These are phyloP conservation scores for Heliconius hortense DNA, from an alignment of 2,888 invertebrate species.

Conservation along the genomic window DNA sequence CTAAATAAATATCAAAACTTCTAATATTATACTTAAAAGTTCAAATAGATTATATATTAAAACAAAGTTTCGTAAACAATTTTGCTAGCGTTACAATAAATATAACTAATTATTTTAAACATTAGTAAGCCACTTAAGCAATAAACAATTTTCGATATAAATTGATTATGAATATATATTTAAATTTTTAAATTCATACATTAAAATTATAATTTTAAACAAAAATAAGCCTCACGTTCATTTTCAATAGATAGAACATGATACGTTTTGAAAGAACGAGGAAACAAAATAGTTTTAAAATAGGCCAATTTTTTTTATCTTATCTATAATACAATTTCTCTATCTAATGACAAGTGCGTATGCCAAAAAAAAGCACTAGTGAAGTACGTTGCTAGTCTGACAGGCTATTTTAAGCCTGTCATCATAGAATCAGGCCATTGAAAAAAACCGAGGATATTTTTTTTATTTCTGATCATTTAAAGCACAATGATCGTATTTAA, in stretches of 20 bases:
- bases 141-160: conserved; percentile 21
- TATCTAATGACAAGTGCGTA: not conserved
- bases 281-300: not conserved
- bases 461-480: too few relatives aligned
- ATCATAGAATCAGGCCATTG: too few relatives aligned
- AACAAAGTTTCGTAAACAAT: not conserved
- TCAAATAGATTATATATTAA: not conserved
- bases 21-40: not conserved
- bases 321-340: conserved; percentile 1
- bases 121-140: conserved; percentile 28
- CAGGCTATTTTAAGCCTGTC: too few relatives aligned
- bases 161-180: conserved; percentile 5
- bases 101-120: conserved; percentile 13
- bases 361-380: not conserved
- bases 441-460: too few relatives aligned
- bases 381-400: too few relatives aligned
- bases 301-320: not conserved
- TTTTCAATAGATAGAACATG: not conserved
- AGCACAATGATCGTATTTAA: too few relatives aligned
- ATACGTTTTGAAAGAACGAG: not conserved
- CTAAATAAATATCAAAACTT: not conserved
- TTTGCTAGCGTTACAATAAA: conserved; percentile 24
- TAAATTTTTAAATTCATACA: not conserved
- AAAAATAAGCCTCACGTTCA: not conserved
- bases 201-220: not conserved